Percentiles rank a stretch among this genome's conserved stretches.
Evolutionary conservation across 2,113 vertebrate genomes (phyloP).

Genomic region (Dissostichus mawsoni): DNA sequence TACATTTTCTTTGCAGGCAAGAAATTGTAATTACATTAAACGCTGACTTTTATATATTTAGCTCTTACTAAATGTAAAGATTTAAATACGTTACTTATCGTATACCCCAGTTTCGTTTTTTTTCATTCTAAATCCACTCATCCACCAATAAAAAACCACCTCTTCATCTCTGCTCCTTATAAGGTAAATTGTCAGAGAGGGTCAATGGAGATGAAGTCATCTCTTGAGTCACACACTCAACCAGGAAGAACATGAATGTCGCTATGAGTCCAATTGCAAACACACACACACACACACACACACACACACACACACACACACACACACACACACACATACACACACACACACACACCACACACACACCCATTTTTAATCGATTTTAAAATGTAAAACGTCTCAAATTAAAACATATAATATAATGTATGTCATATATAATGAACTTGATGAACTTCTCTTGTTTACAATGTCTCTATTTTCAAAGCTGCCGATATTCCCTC

Average conservation of each 20-base stretch:
- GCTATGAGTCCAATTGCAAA: neutral
- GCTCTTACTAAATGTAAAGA: no score
- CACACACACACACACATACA: neutral
- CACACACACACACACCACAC: neutral
- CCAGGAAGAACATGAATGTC: conserved; percentile 35
- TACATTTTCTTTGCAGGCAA: no score
- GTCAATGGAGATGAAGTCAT: conserved; percentile 52
- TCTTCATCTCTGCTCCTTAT: conserved; percentile 5
- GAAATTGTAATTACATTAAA: no score
- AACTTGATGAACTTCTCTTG: no score
- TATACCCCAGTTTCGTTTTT: neutral
- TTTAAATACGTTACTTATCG: no score
- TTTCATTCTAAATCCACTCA: no score
- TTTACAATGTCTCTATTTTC: neutral
- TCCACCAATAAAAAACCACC: no score
- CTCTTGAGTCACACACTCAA: conserved; percentile 41
- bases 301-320: neutral
- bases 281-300: conserved; percentile 8
- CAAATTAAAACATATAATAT: no score
- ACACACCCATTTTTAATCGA: neutral
- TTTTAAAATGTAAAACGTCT: no score
- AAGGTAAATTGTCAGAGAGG: conserved; percentile 9
- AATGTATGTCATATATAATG: no score
- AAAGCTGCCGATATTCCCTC: neutral
- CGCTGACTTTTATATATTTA: no score